Evolutionary conservation across 2,888 invertebrate species (phyloP).

Genomic region (Himalopsyche anomala): DNA sequence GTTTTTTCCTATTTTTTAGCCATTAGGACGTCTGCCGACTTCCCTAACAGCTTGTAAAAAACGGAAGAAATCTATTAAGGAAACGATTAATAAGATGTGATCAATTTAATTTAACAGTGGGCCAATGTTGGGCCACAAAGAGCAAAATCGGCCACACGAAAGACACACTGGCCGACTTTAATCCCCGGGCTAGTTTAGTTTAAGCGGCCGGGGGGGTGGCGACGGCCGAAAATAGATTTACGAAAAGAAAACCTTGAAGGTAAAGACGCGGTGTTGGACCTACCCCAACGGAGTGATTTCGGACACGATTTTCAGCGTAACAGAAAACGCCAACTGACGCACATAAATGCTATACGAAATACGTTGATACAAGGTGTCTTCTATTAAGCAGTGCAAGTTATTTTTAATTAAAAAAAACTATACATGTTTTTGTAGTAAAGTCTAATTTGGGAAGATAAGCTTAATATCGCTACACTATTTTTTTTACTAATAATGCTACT

Average conservation of each 20-base stretch:
- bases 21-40: conserved; percentile 13
- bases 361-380: not conserved
- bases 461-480: no score
- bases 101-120: conserved; percentile 29
- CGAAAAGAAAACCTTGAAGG: conserved; percentile 33
- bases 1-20: not conserved
- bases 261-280: conserved; percentile 41
- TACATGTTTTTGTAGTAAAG: no score
- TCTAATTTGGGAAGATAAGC: no score
- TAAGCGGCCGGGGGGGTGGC: not conserved
- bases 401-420: not conserved
- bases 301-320: conserved; percentile 4
- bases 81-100: conserved; percentile 56
- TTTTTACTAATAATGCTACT: no score
- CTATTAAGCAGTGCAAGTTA: not conserved
- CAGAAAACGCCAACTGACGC: conserved; percentile 20
- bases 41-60: conserved; percentile 4
- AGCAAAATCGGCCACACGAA: conserved; percentile 46
- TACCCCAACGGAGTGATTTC: conserved; percentile 46
- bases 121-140: conserved; percentile 26
- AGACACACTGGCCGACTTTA: conserved; percentile 49
- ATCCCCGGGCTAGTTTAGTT: conserved; percentile 26
- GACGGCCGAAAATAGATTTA: not conserved
- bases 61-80: conserved; percentile 49
- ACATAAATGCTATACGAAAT: not conserved